Conservation (phyloP, 2,797 vertebrate species). For the Takifugu rubripes region DNA sequence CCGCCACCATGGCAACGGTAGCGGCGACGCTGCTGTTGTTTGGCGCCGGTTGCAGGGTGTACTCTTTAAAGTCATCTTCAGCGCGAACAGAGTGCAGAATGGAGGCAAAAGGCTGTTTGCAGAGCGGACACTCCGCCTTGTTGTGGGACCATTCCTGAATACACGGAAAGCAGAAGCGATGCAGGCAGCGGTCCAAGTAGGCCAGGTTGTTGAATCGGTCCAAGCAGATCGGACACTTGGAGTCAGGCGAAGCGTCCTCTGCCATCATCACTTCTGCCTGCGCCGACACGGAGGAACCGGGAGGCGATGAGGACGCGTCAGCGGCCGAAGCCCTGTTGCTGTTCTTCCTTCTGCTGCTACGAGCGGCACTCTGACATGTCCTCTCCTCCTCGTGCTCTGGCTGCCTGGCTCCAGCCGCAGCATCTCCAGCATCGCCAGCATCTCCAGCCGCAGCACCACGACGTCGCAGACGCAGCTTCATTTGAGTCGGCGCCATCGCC, state of each 20-base stretch:
- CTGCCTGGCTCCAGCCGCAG: background rate
- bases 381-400: conserved; percentile 12
- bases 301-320: background rate
- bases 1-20: conserved; percentile 55
- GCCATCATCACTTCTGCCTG: conserved; percentile 55
- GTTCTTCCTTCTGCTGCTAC: conserved; percentile 40
- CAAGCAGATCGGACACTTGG: conserved; percentile 92
- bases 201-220: conserved; percentile 89
- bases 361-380: conserved; percentile 1
- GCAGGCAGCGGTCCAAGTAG: conserved; percentile 86
- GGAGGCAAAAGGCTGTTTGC: conserved; percentile 89
- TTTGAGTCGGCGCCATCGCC: conserved; percentile 78
- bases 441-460: conserved; percentile 66
- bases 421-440: rapidly evolving
- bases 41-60: conserved; percentile 73
- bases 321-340: background rate
- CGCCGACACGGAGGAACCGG: conserved; percentile 27
- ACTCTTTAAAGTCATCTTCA: conserved; percentile 88
- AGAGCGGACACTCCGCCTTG: conserved; percentile 92
- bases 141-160: conserved; percentile 91
- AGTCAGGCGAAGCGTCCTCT: conserved; percentile 87
- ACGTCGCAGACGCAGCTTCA: conserved; percentile 75
- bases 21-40: conserved; percentile 64
- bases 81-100: conserved; percentile 88
- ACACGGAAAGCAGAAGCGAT: conserved; percentile 91